Conservation (phyloP, 2,888 invertebrate species). For the Drosophila meridionalis region DNA sequence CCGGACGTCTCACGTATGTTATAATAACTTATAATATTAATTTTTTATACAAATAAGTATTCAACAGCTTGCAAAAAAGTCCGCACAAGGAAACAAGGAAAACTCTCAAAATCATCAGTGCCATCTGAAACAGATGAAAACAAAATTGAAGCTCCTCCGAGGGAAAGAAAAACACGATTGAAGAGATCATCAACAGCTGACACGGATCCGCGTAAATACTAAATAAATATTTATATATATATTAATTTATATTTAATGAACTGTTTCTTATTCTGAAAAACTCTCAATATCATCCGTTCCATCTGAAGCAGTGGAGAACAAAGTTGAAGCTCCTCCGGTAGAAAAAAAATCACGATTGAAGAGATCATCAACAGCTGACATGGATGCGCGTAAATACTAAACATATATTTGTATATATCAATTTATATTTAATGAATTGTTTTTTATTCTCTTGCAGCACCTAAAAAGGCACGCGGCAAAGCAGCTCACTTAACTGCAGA, state of each 20-base stretch:
- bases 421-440: background rate
- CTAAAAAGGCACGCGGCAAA: conserved; percentile 8
- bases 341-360: conserved; percentile 5
- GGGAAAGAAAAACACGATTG: background rate
- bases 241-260: background rate
- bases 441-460: conserved; percentile 9
- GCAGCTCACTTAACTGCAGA: background rate
- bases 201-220: conserved; percentile 18
- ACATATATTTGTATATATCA: background rate
- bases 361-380: background rate
- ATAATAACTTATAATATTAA: background rate
- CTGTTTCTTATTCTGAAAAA: background rate
- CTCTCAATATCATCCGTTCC: background rate
- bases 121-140: background rate
- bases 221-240: background rate
- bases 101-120: background rate
- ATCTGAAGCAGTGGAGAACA: background rate
- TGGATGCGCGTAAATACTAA: conserved; percentile 19
- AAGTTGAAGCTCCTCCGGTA: background rate
- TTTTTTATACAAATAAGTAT: background rate
- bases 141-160: background rate
- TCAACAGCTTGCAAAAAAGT: conserved; percentile 13
- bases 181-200: background rate
- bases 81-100: background rate
- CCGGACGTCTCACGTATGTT: conserved; percentile 15